Base-by-base conservation (phyloP, 2,888 invertebrate species). In the Drosophila borborema region DNA sequence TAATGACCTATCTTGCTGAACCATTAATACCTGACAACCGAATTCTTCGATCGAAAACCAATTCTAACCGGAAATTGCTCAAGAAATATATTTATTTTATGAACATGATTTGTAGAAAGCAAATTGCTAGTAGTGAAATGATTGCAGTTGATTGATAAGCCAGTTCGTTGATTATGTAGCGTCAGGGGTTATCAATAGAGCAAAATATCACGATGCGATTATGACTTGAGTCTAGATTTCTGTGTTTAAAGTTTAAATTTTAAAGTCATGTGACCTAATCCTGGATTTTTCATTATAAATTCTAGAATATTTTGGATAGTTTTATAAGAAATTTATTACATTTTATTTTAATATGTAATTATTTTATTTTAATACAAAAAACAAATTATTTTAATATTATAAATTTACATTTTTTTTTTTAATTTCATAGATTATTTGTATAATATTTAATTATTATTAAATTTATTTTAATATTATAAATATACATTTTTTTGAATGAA, bases 1-100 rank as follows among this genome's bases (percentile, higher is more conserved):
- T 54, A 38, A 20, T 72, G 48, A 41, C 41, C 53, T 23, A 64
- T 48, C 56, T 48, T 43, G 41, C 1, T 41, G 23, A 54, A 53
- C 53, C 38, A 23, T 16, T 36, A 12, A 23, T 9, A 38, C 54
- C 38, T 38, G 54, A 38, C 38, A 10, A 14, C 14, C 16, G 9
- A 23, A 40, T 9, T 20, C 16, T 38, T 34, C 23, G 28, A 59
- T 51, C 14, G 34, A 48, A 64, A 74, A 40, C 76, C 68, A 79
- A 76, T 55, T 64, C n/a, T 49, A 78, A 76, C 65, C 58, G 64
- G 62, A 31, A 56, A 51, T 41, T 12, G 31, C 9, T 45, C 28
- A 49, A 54, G 28, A 53, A 31, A 38, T 38, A 36, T 51, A 8
- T 20, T 14, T 8, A 20, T 20, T 51, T 59, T 28, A 14, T 41